Conservation (phyloP, 2,113 vertebrate genomes). For the Zosterops pallidus region DNA sequence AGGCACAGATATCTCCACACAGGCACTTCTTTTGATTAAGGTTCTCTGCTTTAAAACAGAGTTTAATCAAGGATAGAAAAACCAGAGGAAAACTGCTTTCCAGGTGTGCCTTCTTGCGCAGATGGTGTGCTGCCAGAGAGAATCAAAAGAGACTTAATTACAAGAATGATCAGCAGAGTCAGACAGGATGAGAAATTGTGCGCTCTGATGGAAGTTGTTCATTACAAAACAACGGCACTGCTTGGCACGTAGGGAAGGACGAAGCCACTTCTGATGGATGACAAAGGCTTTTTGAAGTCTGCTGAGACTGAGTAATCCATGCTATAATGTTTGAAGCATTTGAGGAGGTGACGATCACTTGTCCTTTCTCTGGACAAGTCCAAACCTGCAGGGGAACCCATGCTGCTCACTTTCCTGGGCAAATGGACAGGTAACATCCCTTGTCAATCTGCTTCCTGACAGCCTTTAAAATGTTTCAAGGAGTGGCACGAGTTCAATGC, state of each 20-base stretch:
- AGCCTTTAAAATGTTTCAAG: background rate
- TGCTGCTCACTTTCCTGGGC: background rate
- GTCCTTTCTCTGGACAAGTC: background rate
- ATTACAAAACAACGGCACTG: constrained; percentile 26
- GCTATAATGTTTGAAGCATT: background rate
- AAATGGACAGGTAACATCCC: background rate
- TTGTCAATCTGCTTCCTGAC: background rate
- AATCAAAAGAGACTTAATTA: constrained; percentile 64
- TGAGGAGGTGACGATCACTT: background rate
- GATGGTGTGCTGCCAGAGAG: constrained; percentile 60
- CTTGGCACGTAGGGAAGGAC: background rate
- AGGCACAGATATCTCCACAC: background rate
- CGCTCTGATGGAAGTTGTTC: constrained; percentile 51
- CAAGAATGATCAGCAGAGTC: constrained; percentile 46
- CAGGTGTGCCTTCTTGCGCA: constrained; percentile 61
- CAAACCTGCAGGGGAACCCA: background rate
- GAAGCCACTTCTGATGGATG: background rate
- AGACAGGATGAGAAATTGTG: constrained; percentile 45
- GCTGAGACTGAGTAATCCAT: background rate
- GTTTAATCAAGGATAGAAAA: constrained; percentile 67
- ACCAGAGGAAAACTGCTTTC: constrained; percentile 40
- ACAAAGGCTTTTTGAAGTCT: constrained; percentile 25
- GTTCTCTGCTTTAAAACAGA: constrained; percentile 51
- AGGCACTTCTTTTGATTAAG: constrained; percentile 56
- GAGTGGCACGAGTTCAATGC: background rate